These are phyloP conservation scores for Pseudopleuronectes americanus DNA, from an alignment of 2,797 vertebrate genomes.

Conservation along the genomic window DNA sequence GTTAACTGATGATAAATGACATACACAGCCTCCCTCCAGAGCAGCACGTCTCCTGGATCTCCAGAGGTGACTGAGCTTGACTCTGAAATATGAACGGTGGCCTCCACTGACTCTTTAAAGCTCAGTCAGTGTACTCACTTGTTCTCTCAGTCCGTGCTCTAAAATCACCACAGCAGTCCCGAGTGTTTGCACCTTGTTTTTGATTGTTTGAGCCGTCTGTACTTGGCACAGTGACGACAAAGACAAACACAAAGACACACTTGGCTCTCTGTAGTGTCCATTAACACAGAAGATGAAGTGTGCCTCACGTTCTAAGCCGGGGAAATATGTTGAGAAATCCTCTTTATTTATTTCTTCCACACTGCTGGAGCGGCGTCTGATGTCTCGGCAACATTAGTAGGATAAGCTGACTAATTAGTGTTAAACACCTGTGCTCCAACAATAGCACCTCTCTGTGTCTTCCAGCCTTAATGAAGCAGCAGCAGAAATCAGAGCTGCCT, in stretches of 20 bases:
- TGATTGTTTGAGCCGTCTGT: conserved; percentile 45
- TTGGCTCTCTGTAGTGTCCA: conserved; percentile 44
- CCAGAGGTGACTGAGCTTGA: conserved; percentile 24
- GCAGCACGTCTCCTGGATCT: conserved; percentile 37
- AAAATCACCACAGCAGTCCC: conserved; percentile 32
- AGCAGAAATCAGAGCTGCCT: conserved; percentile 10
- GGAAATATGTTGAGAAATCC: conserved; percentile 31
- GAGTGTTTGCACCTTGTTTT: conserved; percentile 56
- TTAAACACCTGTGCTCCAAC: conserved; percentile 60
- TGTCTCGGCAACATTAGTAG: conserved; percentile 46
- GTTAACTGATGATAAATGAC: background rate
- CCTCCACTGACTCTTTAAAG: conserved; percentile 39
- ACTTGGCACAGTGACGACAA: conserved; percentile 35
- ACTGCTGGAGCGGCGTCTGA: conserved; percentile 31
- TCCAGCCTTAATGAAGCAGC: conserved; percentile 38
- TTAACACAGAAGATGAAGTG: conserved; percentile 25
- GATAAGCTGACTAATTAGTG: conserved; percentile 67
- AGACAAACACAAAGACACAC: conserved; percentile 42
- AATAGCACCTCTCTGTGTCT: conserved; percentile 44
- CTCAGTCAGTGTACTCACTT: conserved; percentile 21
- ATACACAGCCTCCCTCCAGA: conserved; percentile 24
- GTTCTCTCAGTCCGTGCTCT: background rate
- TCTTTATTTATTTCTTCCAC: conserved; percentile 1
- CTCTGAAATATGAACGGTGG: too few relatives aligned
- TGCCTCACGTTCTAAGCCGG: conserved; percentile 36